Evolutionary conservation across 2,888 invertebrate genomes (phyloP), one percentile per base, ranked within the genome.

Genomic region (Ophioninae sp.): DNA sequence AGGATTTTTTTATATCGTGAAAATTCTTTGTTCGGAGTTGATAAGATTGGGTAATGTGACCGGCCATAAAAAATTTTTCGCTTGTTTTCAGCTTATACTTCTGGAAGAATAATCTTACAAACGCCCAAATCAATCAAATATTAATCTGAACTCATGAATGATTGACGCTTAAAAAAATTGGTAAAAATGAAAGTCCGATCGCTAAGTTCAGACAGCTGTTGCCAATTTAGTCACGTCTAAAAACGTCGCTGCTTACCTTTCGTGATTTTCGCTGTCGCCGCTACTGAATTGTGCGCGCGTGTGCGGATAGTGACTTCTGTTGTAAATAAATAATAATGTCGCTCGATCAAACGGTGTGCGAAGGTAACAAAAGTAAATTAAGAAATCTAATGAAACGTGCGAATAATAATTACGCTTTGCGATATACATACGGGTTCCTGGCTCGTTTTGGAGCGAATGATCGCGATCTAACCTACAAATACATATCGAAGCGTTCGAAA

Each of bases 271-370:
- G 10, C 8, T 37, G 41, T 73, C 17, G n/a, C 17, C 23, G 37
- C 30, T 56, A 3, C 17, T 37, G 65, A 65, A 8, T 39, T 39
- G 39, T 8, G 57, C 20, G 23, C 61, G 57, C 21, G 74, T 68
- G 67, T 70, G 67, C 37, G 30, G 65, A 37, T 62, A 57, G 77
- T 37, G 73, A 59, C 65, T 61, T 72, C 37, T 77, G 44, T 82
- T 82, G 84, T 84, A 84, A 68, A 80, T 83, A 83, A 78, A 83
- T 76, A 79, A 85, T 84, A 89, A 96, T 96, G 96, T 96, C 96
- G 87, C 93, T 97, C 90, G 97, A 98, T 94, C 97, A 97, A 94
- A 97, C 97, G 64, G 97, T 97, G 87, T 98, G 97, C 93, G 98
- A 98, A 95, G 97, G 97, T 97, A 95, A 94, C 74, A 2, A 41